phyloP scores from a whole-genome alignment of 2,113 vertebrate genomes.

The Pandion haliaetus region DNA sequence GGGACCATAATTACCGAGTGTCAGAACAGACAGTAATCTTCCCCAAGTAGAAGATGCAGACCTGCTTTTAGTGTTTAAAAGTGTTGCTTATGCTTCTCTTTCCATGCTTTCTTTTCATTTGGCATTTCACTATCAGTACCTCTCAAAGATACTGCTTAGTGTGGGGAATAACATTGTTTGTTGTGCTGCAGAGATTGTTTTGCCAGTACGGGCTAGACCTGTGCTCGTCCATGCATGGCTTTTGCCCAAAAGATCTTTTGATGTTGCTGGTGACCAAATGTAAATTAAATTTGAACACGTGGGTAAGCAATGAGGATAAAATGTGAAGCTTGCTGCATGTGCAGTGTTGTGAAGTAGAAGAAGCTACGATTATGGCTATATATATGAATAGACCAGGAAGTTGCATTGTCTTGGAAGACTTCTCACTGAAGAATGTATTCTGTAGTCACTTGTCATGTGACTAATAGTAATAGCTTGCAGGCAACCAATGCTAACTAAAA shows the following conservation, averaged over 20 bases:
- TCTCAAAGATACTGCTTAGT: not conserved
- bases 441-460: not conserved
- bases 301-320: not conserved
- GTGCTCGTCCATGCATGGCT: not conserved
- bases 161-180: not conserved
- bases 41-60: not conserved
- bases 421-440: not conserved
- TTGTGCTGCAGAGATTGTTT: not conserved
- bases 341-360: not conserved
- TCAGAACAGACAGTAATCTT: not conserved
- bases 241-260: not conserved
- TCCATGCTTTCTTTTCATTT: not conserved
- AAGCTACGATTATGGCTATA: not conserved
- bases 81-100: not conserved
- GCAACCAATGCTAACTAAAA: not conserved
- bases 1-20: not conserved
- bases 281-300: not conserved
- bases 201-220: not conserved
- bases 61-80: not conserved
- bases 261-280: not conserved
- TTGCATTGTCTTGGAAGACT: not conserved
- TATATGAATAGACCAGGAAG: not conserved
- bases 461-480: not conserved
- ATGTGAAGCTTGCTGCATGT: not conserved
- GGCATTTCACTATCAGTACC: not conserved